Base-by-base conservation (phyloP, 2,888 invertebrate species). In the Oligia strigilis region DNA sequence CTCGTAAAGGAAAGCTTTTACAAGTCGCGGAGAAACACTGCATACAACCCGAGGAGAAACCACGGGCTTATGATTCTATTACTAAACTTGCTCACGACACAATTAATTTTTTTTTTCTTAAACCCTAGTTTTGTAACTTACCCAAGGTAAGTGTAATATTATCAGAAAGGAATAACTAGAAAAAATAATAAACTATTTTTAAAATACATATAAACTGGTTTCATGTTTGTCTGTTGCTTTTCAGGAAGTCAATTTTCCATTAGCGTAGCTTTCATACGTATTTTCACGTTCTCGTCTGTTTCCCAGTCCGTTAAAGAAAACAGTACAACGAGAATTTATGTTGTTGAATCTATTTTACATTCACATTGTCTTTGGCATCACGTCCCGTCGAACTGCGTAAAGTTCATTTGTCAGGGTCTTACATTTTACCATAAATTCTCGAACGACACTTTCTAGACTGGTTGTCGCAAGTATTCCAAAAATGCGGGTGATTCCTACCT, bases 321-420 rank as follows among this genome's bases (percentile, higher is more conserved):
- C 89, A 91, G 90, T 89, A 91, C 88, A 92, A 92, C 89, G 88
- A 87, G 87, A 92, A 93, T 93, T 84, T 88, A 92, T 92, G 88
- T 91, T 90, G 90, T 91, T 90, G 90, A 87, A 91, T 92, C 93
- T 94, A 93, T 93, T 95, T 94, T 94, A 93, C 93, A 95, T 95
- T 93, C 93, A 92, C 92, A 88, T 93, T 92, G 92, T 91, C 93
- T 93, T 91, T 91, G 91, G 92, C 93, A 92, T 92, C 92, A 93
- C 92, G 93, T 93, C 90, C 90, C 92, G 89, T 91, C 91, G 91
- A 92, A 93, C 93, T 93, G 92, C 93, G 93, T 92, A 93, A 94
- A 95, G 92, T 94, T 95, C 94, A 95, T 95, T 95, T 95, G 92
- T 95, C 95, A 95, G 91, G 90, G 90, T 88, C 91, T 92, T 90